Conservation (phyloP, 2,113 vertebrate species). For the Nyctereutes procyonoides region DNA sequence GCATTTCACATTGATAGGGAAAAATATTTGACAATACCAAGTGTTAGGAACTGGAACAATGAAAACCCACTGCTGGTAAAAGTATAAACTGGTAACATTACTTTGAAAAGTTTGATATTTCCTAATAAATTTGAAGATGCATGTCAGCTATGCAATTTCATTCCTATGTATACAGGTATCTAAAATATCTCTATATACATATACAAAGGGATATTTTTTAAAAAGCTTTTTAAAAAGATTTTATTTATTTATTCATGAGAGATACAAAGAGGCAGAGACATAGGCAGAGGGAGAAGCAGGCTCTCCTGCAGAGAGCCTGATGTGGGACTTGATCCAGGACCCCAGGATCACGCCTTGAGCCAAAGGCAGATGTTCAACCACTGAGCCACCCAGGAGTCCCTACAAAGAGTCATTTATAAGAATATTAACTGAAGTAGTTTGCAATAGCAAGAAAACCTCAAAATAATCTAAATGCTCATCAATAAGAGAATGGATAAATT, state of each 20-base stretch:
- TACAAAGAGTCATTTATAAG: not conserved
- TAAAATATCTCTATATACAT: not conserved
- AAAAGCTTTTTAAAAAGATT: no score
- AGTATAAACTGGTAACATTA: not conserved
- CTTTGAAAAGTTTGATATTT: not conserved
- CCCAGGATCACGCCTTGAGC: no score
- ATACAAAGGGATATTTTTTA: not conserved
- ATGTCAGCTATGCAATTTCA: not conserved
- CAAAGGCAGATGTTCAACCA: no score
- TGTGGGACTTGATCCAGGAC: no score
- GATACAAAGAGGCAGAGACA: no score
- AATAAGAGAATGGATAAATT: not conserved
- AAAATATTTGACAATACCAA: not conserved
- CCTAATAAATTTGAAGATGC: not conserved
- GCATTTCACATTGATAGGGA: not conserved
- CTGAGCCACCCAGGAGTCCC: no score
- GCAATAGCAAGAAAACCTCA: not conserved
- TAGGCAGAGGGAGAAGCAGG: no score
- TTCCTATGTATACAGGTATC: not conserved
- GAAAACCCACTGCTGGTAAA: not conserved
- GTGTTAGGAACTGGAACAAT: not conserved
- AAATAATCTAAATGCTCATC: conserved; percentile 16
- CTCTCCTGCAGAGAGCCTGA: no score
- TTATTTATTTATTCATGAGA: no score
- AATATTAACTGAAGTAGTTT: not conserved